Conservation (phyloP, 2,113 vertebrate species). For the Phainopepla nitens region DNA sequence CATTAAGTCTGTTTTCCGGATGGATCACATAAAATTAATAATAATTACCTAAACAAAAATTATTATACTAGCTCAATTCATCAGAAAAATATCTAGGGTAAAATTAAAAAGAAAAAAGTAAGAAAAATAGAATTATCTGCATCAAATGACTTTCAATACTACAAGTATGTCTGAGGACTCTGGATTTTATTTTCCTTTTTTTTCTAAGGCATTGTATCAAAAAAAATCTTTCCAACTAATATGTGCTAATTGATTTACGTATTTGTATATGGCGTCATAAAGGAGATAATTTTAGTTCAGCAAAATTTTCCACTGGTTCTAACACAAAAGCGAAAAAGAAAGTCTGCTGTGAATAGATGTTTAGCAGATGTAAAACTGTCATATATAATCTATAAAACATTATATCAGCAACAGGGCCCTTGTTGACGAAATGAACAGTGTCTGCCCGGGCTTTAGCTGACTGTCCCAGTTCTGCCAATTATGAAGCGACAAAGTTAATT, state of each 20-base stretch:
- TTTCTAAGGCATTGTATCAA: neutral
- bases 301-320: neutral
- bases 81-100: neutral
- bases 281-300: neutral
- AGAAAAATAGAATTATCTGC: neutral
- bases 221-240: neutral
- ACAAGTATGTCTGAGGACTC: neutral
- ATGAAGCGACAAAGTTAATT: conserved; percentile 15
- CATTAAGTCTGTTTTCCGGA: neutral
- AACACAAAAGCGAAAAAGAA: neutral
- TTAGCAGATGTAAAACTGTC: conserved; percentile 26
- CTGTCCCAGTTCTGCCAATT: conserved; percentile 22
- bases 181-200: neutral
- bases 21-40: neutral
- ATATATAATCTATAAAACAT: neutral
- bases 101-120: neutral
- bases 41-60: neutral
- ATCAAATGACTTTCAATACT: neutral
- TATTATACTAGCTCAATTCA: neutral
- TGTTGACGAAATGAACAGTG: conserved; percentile 20
- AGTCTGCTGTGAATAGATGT: neutral
- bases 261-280: neutral
- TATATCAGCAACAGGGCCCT: neutral
- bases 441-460: neutral
- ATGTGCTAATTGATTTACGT: neutral